These are phyloP conservation scores for Sebastes oblongus DNA, from an alignment of 2,797 vertebrate genomes.

Conservation along the genomic window DNA sequence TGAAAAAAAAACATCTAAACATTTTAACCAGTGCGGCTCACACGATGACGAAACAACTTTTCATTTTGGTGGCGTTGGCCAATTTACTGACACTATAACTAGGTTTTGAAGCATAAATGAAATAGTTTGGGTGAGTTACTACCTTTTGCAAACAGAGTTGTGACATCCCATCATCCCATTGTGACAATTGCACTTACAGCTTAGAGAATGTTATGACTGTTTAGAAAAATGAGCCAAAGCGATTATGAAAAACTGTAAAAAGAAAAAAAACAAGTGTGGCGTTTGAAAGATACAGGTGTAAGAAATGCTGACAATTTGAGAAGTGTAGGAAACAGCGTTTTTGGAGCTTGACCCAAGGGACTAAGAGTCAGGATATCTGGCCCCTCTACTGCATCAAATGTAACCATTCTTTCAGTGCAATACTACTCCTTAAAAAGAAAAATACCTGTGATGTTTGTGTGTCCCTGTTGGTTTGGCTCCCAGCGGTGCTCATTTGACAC, in stretches of 20 bases:
- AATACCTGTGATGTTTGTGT: not conserved
- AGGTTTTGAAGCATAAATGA: not conserved
- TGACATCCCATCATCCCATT: not conserved
- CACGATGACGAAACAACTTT: not conserved
- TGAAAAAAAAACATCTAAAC: not conserved
- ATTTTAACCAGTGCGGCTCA: not conserved
- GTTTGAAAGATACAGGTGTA: not conserved
- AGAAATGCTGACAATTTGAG: not conserved
- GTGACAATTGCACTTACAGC: not conserved
- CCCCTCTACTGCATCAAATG: not conserved
- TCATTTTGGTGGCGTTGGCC: not conserved
- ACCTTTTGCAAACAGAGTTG: not conserved
- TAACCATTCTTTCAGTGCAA: not conserved
- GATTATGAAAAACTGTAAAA: too few relatives aligned
- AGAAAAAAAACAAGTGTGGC: too few relatives aligned
- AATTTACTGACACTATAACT: too few relatives aligned
- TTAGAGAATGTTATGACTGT: not conserved
- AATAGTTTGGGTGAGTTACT: not conserved
- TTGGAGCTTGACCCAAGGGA: not conserved
- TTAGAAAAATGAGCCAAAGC: not conserved
- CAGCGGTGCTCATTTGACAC: slow-evolving; percentile 35
- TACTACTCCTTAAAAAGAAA: not conserved
- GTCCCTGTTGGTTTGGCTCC: slow-evolving; percentile 25
- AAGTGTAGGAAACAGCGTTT: not conserved
- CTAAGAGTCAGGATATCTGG: not conserved